Evolutionary conservation across 2,888 invertebrate genomes (phyloP).

Genomic region (Xanthorhoe spadicearia): DNA sequence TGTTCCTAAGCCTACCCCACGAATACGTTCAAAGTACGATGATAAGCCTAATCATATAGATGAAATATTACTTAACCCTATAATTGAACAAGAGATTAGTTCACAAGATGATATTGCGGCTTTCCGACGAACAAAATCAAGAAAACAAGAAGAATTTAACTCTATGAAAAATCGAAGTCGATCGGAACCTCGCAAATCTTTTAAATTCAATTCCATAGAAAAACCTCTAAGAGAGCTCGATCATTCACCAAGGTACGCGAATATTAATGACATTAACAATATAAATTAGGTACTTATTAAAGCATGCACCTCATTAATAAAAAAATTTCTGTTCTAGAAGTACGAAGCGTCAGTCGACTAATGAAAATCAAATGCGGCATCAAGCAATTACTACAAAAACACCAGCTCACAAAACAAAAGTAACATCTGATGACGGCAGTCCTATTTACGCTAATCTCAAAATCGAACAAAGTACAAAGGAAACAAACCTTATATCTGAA

Average conservation of each 20-base stretch:
- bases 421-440: constrained; percentile 45
- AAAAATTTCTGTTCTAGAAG: constrained; percentile 38
- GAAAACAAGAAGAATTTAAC: constrained; percentile 54
- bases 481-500: constrained; percentile 44
- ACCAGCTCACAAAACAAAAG: constrained; percentile 32
- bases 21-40: constrained; percentile 64
- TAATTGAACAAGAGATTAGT: constrained; percentile 61
- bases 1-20: constrained; percentile 69
- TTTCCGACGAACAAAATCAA: constrained; percentile 57
- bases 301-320: not conserved
- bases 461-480: constrained; percentile 37
- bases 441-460: constrained; percentile 59
- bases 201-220: constrained; percentile 47
- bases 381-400: constrained; percentile 23
- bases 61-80: constrained; percentile 62
- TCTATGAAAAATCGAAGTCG: constrained; percentile 60
- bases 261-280: not conserved
- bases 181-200: constrained; percentile 70
- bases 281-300: not conserved
- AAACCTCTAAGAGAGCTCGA: constrained; percentile 44
- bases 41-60: constrained; percentile 54
- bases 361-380: constrained; percentile 38
- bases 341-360: constrained; percentile 38
- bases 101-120: constrained; percentile 41
- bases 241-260: constrained; percentile 47